Evolutionary conservation across 30 jellyfish, hydroid and myxozoan species (phyloP), one percentile per base, ranked within the genome.

Genomic region (Clytia hemisphaerica): DNA sequence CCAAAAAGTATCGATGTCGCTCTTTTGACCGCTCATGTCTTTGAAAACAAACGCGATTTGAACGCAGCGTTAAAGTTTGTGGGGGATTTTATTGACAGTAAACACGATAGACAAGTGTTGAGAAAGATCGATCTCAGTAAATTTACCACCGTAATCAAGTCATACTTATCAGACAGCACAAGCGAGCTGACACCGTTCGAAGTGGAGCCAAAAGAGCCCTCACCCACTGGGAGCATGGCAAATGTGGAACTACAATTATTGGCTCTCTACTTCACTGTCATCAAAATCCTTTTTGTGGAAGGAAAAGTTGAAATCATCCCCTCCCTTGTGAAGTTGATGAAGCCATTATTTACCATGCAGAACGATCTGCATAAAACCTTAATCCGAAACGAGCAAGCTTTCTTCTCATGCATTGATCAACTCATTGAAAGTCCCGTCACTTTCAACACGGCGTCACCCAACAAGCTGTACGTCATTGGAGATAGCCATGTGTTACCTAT

Each of bases 301-400:
- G 78, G 78, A n/a, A 9, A 65, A 4, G 37, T 65, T 2, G 65
- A 65, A 28, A 16, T 32, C 12, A 22, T 65, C 3, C 63, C 70
- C 33, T 10, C 42, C 19, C 42, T 65, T 44, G 33, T 65, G 4
- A 65, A 65, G 29, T 0, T 65, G 9, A 37, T 65, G 18, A 67
- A 65, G 18, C 78, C 78, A 7, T n/a, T 65, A 37, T 40, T 65
- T 40, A 65, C 37, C 19, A 27, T 45, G 4, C 32, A 65, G 4
- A 37, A 65, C 2, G 42, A 65, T 7, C 65, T 65, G 27, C 67
- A 36, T 67, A 65, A 65, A 65, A 65, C 78, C 12, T 29, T 65
- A 14, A 65, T 65, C 25, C 32, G 63, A 65, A 65, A 65, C 63
- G 78, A 65, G 25, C 78, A 65, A 31, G 78, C 78, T 36, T 65